Base-by-base conservation (phyloP, 2,888 invertebrate species). In the Aphrophora alni region DNA sequence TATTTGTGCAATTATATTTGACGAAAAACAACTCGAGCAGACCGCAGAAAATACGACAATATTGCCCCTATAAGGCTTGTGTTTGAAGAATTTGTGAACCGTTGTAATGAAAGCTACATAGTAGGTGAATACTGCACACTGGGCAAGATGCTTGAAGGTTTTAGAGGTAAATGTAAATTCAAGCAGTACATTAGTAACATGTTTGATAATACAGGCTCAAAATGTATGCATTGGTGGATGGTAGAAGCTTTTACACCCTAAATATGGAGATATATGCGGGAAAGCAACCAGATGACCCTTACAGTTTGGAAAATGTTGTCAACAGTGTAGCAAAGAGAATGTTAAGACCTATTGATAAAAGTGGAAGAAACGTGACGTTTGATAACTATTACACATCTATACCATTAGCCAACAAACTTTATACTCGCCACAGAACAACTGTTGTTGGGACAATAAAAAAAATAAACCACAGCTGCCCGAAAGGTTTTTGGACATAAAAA, bases 201-300 rank as follows among this genome's bases (percentile, higher is more conserved):
- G 81, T 86, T 86, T 21, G 84, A 84, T 21, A 86, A 83, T 86
- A 86, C 82, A 86, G 85, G 17, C 82, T 86, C 5, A 85, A 86
- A 82, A 82, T 83, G 68, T 88, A 87, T 0, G 87, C 83, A 44
- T 33, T 83, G 33, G 83, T 79, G 21, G 83, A 81, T 74, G 28
- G 82, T 38, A 77, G 78, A 38, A 80, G 44, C 21, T 81, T 80
- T 77, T 83, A 83, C 74, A 83, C 80, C 12, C 71, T 28, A 38
- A 84, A 83, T 17, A 25, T 83, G 69, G 83, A 84, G 82, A 51
- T 82, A 44, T 83, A 83, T 72, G 25, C 28, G 28, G 82, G 82
- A 17, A 71, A 68, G 51, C 84, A 84, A 75, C 82, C 82, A 27
- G 25, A 77, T 25, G 82, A 83, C 14, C 83, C 83, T n/a, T 83